phyloP scores from a whole-genome alignment of 2,888 invertebrate genomes.

The Drosophila lutescens region DNA sequence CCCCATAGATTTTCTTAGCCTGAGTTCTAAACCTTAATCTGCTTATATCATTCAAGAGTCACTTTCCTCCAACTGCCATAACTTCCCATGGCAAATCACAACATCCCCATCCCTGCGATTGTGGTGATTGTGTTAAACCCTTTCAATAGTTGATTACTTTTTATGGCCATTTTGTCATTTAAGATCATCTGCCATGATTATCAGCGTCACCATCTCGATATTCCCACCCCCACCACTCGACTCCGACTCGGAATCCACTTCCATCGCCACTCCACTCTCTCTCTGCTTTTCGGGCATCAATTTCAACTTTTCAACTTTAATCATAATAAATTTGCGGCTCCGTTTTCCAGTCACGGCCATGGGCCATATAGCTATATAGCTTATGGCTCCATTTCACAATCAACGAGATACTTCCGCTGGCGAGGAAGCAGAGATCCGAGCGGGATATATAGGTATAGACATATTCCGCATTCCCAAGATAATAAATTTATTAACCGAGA shows the following conservation, averaged over 20 bases:
- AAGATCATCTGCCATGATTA: slow-evolving; percentile 73
- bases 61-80: background rate
- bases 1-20: too few relatives aligned
- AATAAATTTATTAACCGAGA: slow-evolving; percentile 80
- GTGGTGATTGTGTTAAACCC: slow-evolving; percentile 27
- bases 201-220: slow-evolving; percentile 26
- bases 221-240: slow-evolving; percentile 32
- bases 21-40: too few relatives aligned
- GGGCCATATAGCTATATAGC: slow-evolving; percentile 14
- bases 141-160: slow-evolving; percentile 25
- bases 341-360: slow-evolving; percentile 53
- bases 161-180: slow-evolving; percentile 56
- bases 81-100: slow-evolving; percentile 1
- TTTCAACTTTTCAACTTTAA: slow-evolving; percentile 78
- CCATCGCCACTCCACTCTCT: background rate
- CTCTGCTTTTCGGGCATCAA: slow-evolving; percentile 61
- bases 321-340: slow-evolving; percentile 76
- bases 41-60: background rate
- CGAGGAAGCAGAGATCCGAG: slow-evolving; percentile 22
- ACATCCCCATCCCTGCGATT: background rate
- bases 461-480: slow-evolving; percentile 72
- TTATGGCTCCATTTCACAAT: slow-evolving; percentile 67
- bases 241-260: background rate
- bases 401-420: slow-evolving; percentile 73
- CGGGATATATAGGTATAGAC: background rate